Evolutionary conservation across 2,113 vertebrate species (phyloP).

Genomic region (Macquaria ambigua): DNA sequence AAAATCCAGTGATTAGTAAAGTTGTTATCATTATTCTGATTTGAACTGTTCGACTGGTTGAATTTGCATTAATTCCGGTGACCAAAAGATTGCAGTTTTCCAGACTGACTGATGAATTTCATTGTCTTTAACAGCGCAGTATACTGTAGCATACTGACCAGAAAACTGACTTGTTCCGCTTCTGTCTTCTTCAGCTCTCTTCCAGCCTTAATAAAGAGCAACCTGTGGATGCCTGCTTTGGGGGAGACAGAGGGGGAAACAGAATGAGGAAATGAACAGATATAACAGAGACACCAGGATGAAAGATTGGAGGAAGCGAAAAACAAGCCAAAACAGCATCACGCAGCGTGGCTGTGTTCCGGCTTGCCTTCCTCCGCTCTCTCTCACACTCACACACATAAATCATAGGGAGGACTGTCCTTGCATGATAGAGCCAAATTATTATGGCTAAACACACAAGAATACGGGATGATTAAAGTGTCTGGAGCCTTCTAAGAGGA

Average conservation of each 20-base stretch:
- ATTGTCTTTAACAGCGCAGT: not conserved
- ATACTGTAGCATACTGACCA: not conserved
- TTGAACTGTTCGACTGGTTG: not conserved
- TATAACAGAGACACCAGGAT: constrained; percentile 29
- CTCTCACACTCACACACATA: constrained; percentile 68
- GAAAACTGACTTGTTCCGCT: not conserved
- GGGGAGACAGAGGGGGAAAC: not conserved
- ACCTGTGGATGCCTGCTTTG: constrained; percentile 15
- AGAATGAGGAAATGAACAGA: constrained; percentile 49
- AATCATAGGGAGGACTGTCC: constrained; percentile 79
- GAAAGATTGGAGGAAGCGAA: constrained; percentile 50
- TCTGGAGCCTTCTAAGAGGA: constrained; percentile 68
- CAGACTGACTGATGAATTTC: not conserved
- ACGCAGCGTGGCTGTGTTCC: constrained; percentile 24
- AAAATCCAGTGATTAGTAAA: too few species aligned
- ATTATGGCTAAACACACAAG: constrained; percentile 83
- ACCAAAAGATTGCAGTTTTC: not conserved
- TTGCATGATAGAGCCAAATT: constrained; percentile 82
- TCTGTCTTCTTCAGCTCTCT: constrained; percentile 8
- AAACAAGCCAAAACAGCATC: constrained; percentile 37
- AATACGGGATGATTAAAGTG: constrained; percentile 81
- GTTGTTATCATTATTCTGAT: too few species aligned
- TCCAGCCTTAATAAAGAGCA: constrained; percentile 28
- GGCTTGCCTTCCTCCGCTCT: constrained; percentile 56
- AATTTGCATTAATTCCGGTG: not conserved